Evolutionary conservation across 2,888 invertebrate species (phyloP).

Genomic region (Platycnemis pennipes): DNA sequence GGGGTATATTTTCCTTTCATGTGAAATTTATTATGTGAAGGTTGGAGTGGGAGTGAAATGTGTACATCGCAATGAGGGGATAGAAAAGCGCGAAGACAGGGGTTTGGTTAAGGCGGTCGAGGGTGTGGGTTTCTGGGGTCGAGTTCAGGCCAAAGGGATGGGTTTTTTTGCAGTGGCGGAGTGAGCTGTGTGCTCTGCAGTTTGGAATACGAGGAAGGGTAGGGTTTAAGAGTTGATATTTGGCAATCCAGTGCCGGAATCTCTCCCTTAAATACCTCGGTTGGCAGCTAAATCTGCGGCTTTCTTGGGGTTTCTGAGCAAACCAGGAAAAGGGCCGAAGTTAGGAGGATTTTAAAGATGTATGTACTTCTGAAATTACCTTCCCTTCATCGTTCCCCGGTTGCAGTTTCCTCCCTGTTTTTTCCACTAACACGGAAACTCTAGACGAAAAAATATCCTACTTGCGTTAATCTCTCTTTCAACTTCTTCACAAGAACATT

Average conservation of each 20-base stretch:
- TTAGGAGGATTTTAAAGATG: background rate
- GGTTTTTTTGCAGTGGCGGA: background rate
- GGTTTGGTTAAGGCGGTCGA: conserved; percentile 8
- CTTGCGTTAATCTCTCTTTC: too few species aligned
- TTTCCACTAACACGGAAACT: too few species aligned
- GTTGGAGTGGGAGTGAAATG: background rate
- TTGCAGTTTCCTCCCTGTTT: too few species aligned
- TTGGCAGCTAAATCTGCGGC: background rate
- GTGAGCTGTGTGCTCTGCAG: background rate
- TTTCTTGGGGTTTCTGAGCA: background rate
- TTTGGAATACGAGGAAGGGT: background rate
- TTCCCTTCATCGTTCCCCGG: background rate
- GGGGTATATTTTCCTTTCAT: background rate
- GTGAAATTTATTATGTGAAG: conserved; percentile 12
- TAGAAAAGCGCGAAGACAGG: background rate
- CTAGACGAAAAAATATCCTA: too few species aligned
- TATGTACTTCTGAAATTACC: background rate
- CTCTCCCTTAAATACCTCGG: background rate
- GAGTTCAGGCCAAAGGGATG: background rate
- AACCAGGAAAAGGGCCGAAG: background rate
- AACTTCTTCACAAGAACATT: too few species aligned
- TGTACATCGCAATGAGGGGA: background rate
- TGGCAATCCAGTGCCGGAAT: background rate
- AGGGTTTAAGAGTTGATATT: background rate
- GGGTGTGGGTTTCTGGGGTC: background rate